Base-by-base conservation (phyloP, 2,888 invertebrate genomes). In the Tineola bisselliella region DNA sequence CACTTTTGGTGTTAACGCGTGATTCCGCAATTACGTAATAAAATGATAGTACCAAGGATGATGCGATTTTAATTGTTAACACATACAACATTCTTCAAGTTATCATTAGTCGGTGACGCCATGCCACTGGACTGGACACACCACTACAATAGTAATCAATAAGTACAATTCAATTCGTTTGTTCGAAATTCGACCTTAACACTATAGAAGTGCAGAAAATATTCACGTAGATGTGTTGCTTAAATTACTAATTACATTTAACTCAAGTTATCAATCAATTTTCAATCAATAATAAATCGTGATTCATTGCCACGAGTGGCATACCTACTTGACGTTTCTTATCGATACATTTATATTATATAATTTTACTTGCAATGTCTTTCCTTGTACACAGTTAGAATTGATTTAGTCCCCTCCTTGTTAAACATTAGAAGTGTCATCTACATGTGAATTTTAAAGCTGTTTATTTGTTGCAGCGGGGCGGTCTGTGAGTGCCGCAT, bases 401-500 rank as follows among this genome's bases (percentile, higher is more conserved):
- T 54, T 54, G n/a, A 54, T 54, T 54, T 8, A 25, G 25, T 54
- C 54, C 54, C 54, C 54, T 54, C 54, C 17, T 25, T 54, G 15
- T 17, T n/a, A 15, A 48, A 48, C 48, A 17, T 48, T 48, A 13
- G 44, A 10, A 11, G 13, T 13, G n/a, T 48, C 48, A 48, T 48
- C 10, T 15, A 5, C 15, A 48, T 48, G 8, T 48, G 48, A 48
- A 48, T 48, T n/a, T 6, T 44, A 13, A 44, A 44, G 17, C 15
- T 10, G 48, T 48, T 48, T 48, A 48, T 48, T 48, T 48, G 48
- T 48, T 48, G 48, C 58, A 58, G 58, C 8, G 58, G 58, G 58
- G 19, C 18, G 84, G 86, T 84, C 84, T 86, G 86, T 80, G 83
- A 84, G 77, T 94, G 86, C 68, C 84, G 81, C 86, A 81, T 84